These are phyloP conservation scores for Sipha flava DNA, from an alignment of 1,140 invertebrate genomes.

Conservation along the genomic window DNA sequence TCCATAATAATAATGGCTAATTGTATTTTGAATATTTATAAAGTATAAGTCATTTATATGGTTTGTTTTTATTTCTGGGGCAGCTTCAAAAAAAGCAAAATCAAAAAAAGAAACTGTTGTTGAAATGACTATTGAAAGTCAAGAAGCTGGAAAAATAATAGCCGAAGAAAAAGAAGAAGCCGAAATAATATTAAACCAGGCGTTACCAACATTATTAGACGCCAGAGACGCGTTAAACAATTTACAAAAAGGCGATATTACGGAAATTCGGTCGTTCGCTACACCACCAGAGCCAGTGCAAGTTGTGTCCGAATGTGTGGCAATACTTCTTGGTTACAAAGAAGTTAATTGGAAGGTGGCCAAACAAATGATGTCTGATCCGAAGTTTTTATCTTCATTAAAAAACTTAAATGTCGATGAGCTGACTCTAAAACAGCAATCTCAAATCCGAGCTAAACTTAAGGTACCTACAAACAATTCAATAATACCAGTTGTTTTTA, in stretches of 20 bases:
- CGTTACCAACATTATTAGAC: constrained; percentile 70
- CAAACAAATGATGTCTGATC: constrained; percentile 82
- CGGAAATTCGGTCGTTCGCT: constrained; percentile 82
- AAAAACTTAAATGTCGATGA: constrained; percentile 78
- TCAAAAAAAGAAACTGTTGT: constrained; percentile 68
- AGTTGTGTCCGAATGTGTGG: constrained; percentile 72
- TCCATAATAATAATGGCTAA: too few species aligned
- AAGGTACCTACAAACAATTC: constrained; percentile 44
- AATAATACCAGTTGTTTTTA: too few species aligned
- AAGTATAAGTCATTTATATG: too few species aligned
- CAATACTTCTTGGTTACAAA: constrained; percentile 68
- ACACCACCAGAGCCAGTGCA: constrained; percentile 80
- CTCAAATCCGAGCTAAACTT: constrained; percentile 50
- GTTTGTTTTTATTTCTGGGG: constrained; percentile 22
- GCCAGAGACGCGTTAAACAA: constrained; percentile 67
- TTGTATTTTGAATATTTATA: too few species aligned
- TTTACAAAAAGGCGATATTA: constrained; percentile 80
- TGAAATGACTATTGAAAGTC: constrained; percentile 68
- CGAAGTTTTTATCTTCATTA: constrained; percentile 66
- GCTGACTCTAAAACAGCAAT: constrained; percentile 64
- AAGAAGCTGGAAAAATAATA: constrained; percentile 62
- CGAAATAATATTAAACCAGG: constrained; percentile 64
- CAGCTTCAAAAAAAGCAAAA: constrained; percentile 57
- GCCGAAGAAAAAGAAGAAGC: constrained; percentile 69
- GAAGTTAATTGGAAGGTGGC: constrained; percentile 84